These are phyloP conservation scores for Andrena trimmerana DNA, from an alignment of 2,888 invertebrate genomes.

Conservation along the genomic window DNA sequence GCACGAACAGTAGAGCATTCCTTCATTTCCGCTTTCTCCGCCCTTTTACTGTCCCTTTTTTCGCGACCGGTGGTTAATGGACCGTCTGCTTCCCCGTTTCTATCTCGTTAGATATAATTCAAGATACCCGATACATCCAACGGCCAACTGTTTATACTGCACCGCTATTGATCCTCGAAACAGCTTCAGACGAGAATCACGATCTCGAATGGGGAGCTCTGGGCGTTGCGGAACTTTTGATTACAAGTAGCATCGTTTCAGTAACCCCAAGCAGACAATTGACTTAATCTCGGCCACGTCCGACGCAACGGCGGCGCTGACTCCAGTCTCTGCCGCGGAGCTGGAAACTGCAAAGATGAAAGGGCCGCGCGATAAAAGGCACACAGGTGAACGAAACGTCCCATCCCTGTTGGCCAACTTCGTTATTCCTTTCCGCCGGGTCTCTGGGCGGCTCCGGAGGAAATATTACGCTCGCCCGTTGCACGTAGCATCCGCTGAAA, in stretches of 20 bases:
- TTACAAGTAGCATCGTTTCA: too few species aligned
- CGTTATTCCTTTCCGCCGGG: neutral
- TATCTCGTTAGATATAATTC: too few species aligned
- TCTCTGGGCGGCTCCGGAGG: neutral
- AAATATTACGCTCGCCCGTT: constrained; percentile 33
- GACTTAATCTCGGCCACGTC: too few species aligned
- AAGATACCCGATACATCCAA: too few species aligned
- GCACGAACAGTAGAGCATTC: neutral
- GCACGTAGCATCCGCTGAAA: constrained; percentile 43
- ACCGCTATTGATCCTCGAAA: too few species aligned
- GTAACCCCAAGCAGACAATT: too few species aligned
- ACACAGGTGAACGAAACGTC: neutral
- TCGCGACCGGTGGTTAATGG: neutral
- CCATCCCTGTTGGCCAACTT: neutral
- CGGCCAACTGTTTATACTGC: too few species aligned
- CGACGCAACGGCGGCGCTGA: too few species aligned
- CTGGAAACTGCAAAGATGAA: neutral
- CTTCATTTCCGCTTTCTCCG: neutral
- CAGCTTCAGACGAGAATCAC: too few species aligned
- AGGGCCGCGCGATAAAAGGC: neutral
- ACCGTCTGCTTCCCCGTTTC: neutral
- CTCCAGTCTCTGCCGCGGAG: neutral
- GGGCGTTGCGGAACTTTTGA: too few species aligned
- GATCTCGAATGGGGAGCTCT: too few species aligned
- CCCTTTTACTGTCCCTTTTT: neutral